Evolutionary conservation across 2,797 vertebrate species (phyloP).

Genomic region (Okamejei kenojei): DNA sequence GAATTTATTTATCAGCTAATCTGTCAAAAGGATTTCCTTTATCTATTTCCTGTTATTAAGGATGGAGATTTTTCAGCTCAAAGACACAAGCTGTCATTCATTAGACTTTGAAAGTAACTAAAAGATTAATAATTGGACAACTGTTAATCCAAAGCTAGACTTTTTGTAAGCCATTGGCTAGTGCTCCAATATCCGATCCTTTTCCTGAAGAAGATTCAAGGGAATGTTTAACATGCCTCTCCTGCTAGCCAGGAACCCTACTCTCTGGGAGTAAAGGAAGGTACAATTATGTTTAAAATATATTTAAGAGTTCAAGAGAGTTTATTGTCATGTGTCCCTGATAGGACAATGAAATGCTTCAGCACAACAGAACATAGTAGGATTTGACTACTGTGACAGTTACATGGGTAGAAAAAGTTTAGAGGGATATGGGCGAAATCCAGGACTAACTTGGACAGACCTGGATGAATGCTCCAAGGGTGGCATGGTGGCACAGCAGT

Average conservation of each 20-base stretch:
- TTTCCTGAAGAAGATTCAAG: not conserved
- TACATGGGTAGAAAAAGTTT: too few species aligned
- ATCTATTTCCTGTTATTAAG: slow-evolving; percentile 31
- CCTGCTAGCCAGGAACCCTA: not conserved
- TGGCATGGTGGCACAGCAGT: too few species aligned
- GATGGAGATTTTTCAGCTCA: not conserved
- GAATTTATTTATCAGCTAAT: slow-evolving; percentile 32
- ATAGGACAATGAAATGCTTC: too few species aligned
- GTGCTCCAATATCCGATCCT: not conserved
- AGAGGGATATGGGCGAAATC: not conserved
- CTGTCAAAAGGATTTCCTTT: slow-evolving; percentile 32
- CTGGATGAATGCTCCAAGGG: too few species aligned
- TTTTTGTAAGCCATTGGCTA: not conserved
- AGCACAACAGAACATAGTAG: too few species aligned
- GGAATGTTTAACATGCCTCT: not conserved
- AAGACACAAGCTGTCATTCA: slow-evolving; percentile 19
- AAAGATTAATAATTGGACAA: slow-evolving; percentile 9
- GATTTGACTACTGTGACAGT: too few species aligned
- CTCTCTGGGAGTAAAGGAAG: not conserved
- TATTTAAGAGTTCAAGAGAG: too few species aligned
- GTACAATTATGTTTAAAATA: too few species aligned
- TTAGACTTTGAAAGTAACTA: not conserved
- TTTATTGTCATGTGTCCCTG: too few species aligned
- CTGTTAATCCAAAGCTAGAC: not conserved
- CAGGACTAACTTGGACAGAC: too few species aligned